A percentile compares a stretch with the other conserved stretches of the same genome.
phyloP scores from a whole-genome alignment of 2,797 vertebrate genomes.

The Neosilurus hyrtlii region DNA sequence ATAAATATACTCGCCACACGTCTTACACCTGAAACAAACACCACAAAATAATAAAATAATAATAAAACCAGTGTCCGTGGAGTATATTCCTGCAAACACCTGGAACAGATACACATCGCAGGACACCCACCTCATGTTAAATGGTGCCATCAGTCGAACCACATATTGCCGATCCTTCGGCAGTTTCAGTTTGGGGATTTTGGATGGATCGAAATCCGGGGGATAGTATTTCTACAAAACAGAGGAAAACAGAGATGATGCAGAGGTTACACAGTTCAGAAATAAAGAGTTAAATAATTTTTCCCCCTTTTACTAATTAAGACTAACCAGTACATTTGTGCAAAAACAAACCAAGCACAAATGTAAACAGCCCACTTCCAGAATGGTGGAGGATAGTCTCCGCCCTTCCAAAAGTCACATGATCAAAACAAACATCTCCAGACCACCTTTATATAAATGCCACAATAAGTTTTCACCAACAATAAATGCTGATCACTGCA shows the following conservation, averaged over 20 bases:
- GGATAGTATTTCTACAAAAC: slow-evolving; percentile 89
- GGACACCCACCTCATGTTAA: slow-evolving; percentile 88
- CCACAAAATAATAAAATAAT: background rate
- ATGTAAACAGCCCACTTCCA: too few species aligned
- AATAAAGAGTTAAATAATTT: background rate
- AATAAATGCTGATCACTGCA: too few species aligned
- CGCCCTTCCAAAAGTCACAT: too few species aligned
- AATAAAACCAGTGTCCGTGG: background rate
- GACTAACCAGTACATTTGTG: background rate
- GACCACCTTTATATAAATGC: too few species aligned
- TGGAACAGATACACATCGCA: too few species aligned
- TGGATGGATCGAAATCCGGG: slow-evolving; percentile 90
- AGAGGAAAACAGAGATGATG: slow-evolving; percentile 14
- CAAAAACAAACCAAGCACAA: too few species aligned
- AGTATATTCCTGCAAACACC: background rate
- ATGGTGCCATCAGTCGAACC: slow-evolving; percentile 90
- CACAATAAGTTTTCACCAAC: too few species aligned
- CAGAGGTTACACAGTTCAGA: background rate
- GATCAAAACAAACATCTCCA: too few species aligned
- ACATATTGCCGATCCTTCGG: slow-evolving; percentile 94
- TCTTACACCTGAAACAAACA: slow-evolving; percentile 82
- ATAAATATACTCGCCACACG: slow-evolving; percentile 97
- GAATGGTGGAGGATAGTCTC: too few species aligned
- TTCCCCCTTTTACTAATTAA: background rate
- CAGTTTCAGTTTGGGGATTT: slow-evolving; percentile 94